Conservation (phyloP, 2,113 vertebrate species). For the Candoia aspera region DNA sequence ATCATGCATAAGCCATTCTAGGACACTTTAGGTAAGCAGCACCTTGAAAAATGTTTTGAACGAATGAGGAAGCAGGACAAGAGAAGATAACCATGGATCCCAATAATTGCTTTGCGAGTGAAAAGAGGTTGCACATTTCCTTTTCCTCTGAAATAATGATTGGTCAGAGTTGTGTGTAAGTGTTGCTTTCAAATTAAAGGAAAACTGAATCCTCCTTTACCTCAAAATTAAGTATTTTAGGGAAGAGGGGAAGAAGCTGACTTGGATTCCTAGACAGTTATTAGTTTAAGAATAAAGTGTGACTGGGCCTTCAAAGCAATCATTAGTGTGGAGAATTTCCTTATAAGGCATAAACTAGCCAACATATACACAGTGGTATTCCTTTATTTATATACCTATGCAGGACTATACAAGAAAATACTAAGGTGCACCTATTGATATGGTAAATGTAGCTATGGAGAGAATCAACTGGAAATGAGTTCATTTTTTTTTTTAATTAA, state of each 20-base stretch:
- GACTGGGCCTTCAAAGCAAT: neutral
- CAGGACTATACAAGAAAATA: neutral
- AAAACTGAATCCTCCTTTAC: neutral
- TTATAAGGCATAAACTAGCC: neutral
- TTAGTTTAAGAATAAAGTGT: neutral
- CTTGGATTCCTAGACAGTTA: neutral
- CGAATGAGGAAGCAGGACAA: neutral
- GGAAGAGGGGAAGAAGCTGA: neutral
- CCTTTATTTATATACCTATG: neutral
- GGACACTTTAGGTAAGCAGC: neutral
- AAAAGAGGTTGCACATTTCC: neutral
- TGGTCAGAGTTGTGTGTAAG: neutral
- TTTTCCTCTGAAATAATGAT: neutral
- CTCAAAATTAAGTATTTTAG: neutral
- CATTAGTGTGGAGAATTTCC: neutral
- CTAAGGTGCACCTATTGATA: neutral
- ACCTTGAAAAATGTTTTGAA: neutral
- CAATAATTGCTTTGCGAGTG: neutral
- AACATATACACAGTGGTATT: neutral
- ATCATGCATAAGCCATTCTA: neutral
- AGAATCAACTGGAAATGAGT: neutral
- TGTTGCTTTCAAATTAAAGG: neutral
- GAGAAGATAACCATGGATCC: neutral
- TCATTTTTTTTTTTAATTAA: neutral
- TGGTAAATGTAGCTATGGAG: neutral